A percentile compares a stretch with the other conserved stretches of the same genome.
These are phyloP conservation scores for Heliconius eleuchia DNA, from an alignment of 1,140 invertebrate genomes.

Conservation along the genomic window DNA sequence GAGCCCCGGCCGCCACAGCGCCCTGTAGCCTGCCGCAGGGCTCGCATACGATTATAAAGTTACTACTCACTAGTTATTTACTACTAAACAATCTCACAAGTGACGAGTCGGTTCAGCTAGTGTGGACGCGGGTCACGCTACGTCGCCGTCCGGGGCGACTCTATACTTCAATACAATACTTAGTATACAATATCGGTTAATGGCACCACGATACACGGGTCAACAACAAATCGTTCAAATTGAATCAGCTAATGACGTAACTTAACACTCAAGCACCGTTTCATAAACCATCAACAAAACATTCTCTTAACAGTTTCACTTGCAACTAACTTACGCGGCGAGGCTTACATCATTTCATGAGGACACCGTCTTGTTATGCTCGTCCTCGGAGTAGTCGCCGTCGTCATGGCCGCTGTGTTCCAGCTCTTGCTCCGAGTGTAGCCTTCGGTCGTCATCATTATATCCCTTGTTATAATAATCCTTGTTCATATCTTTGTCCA, in stretches of 20 bases:
- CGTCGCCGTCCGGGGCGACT: constrained; percentile 45
- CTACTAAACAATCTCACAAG: constrained; percentile 71
- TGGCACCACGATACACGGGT: constrained; percentile 78
- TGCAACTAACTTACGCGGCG: constrained; percentile 38
- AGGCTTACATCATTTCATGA: constrained; percentile 60
- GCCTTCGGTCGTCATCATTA: constrained; percentile 64
- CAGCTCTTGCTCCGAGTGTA: constrained; percentile 61
- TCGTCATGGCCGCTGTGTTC: constrained; percentile 73
- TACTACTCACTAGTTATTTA: constrained; percentile 72
- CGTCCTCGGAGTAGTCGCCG: constrained; percentile 75
- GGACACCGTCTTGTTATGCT: constrained; percentile 65
- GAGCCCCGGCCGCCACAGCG: constrained; percentile 49
- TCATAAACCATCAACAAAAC: constrained; percentile 70
- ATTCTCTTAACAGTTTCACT: constrained; percentile 54
- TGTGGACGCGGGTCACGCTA: constrained; percentile 55
- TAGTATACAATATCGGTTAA: constrained; percentile 60
- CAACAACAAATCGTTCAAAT: constrained; percentile 71
- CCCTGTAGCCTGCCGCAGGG: constrained; percentile 56
- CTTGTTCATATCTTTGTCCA: constrained; percentile 66
- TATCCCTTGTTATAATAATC: constrained; percentile 67
- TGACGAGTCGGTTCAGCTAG: constrained; percentile 58
- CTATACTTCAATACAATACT: constrained; percentile 52
- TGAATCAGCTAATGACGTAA: constrained; percentile 72
- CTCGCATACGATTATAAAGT: constrained; percentile 68
- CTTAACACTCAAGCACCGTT: constrained; percentile 77